Conservation (phyloP, 2,113 vertebrate genomes). For the Porphyrio hochstetteri region DNA sequence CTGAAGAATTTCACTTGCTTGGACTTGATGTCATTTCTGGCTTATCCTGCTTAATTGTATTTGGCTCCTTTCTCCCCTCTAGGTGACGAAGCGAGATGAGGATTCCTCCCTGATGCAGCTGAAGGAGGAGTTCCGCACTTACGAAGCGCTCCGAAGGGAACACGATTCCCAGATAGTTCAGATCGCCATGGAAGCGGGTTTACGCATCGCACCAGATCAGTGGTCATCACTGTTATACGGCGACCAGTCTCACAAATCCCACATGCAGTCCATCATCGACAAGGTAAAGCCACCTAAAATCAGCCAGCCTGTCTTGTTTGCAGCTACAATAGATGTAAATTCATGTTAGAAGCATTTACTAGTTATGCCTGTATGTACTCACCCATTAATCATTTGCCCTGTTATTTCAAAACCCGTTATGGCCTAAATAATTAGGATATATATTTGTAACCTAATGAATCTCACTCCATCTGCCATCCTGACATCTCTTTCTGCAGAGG, state of each 20-base stretch:
- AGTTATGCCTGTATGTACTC: accelerated
- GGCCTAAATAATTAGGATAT: neutral
- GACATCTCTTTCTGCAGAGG: neutral
- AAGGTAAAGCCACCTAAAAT: constrained; percentile 82
- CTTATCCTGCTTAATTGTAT: neutral
- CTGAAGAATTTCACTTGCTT: neutral
- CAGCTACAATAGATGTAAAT: neutral
- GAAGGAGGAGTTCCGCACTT: constrained; percentile 97
- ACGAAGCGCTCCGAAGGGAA: constrained; percentile 93
- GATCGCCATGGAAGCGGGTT: constrained; percentile 97
- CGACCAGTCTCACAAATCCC: constrained; percentile 97
- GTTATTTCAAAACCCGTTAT: neutral
- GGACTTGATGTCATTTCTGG: neutral
- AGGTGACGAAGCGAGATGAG: constrained; percentile 98
- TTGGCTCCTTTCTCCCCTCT: neutral
- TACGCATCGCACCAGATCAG: constrained; percentile 98
- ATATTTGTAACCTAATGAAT: neutral
- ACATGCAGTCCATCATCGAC: constrained; percentile 99
- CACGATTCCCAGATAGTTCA: constrained; percentile 99
- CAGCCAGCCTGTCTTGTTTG: neutral
- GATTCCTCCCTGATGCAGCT: constrained; percentile 98
- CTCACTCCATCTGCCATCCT: neutral
- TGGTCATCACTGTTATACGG: constrained; percentile 97
- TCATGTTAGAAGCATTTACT: neutral
- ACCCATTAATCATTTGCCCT: neutral